Conservation (phyloP, 2,888 invertebrate species). For the Drosophila melanosoma region DNA sequence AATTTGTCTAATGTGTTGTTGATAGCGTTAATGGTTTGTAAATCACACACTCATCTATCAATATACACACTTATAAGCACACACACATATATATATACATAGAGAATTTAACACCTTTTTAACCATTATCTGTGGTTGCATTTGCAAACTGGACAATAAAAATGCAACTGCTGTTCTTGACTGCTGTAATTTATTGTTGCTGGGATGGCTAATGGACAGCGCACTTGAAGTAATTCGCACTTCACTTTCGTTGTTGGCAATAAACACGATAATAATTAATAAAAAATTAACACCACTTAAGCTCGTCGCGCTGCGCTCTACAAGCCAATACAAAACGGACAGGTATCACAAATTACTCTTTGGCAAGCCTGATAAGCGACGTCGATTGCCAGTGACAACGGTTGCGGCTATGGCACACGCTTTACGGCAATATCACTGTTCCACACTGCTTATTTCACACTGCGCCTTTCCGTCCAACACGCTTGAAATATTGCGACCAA, state of each 20-base stretch:
- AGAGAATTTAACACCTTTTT: conserved; percentile 2
- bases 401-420: conserved; percentile 31
- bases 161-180: conserved; percentile 25
- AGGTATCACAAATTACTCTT: conserved; percentile 82
- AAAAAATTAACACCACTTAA: conserved; percentile 82
- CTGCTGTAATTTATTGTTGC: conserved; percentile 55
- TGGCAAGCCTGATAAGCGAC: conserved; percentile 70
- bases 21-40: conserved; percentile 78
- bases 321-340: conserved; percentile 74
- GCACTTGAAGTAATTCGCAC: conserved; percentile 63
- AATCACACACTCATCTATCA: conserved; percentile 65
- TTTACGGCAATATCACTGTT: conserved; percentile 16
- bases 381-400: conserved; percentile 46
- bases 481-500: conserved; percentile 58
- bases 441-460: conserved; percentile 19
- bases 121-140: conserved; percentile 40
- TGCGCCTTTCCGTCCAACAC: conserved; percentile 44
- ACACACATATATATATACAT: conserved; percentile 1
- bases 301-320: conserved; percentile 53
- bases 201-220: conserved; percentile 31
- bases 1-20: conserved; percentile 79
- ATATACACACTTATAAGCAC: conserved; percentile 22
- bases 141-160: conserved; percentile 30
- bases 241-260: conserved; percentile 65
- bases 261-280: conserved; percentile 81